These are phyloP conservation scores for Portevinia maculata DNA, from an alignment of 2,888 invertebrate genomes.

Conservation along the genomic window DNA sequence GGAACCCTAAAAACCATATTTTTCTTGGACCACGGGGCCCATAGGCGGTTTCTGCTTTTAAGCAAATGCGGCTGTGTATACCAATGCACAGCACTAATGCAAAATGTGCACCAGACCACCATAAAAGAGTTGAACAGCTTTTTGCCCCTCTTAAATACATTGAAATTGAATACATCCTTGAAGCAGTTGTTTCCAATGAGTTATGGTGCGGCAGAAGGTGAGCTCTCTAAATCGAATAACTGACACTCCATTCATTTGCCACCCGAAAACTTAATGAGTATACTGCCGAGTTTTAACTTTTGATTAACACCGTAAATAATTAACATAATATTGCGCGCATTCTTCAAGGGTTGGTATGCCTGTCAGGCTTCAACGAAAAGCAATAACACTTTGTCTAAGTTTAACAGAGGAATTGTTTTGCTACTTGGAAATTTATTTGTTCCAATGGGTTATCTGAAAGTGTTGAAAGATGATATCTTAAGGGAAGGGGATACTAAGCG, in stretches of 20 bases:
- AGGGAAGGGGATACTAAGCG: conserved; percentile 47
- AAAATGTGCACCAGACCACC: conserved; percentile 41
- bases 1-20: too few species aligned
- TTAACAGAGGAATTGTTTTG: conserved; percentile 66
- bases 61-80: too few species aligned
- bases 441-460: conserved; percentile 54
- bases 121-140: conserved; percentile 48
- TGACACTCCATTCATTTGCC: conserved; percentile 59
- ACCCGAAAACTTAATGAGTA: conserved; percentile 53
- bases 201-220: conserved; percentile 48
- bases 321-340: conserved; percentile 45
- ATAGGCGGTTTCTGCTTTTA: too few species aligned
- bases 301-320: conserved; percentile 72
- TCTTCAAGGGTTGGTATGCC: conserved; percentile 31
- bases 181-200: conserved; percentile 25
- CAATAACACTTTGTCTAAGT: conserved; percentile 71
- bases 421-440: conserved; percentile 70
- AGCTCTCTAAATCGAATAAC: conserved; percentile 34
- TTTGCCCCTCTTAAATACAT: conserved; percentile 1
- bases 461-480: conserved; percentile 69
- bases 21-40: too few species aligned
- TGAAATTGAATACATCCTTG: conserved; percentile 63
- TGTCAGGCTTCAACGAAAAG: conserved; percentile 38
- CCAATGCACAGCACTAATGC: conserved; percentile 29
- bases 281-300: conserved; percentile 56